Base-by-base conservation (phyloP, 2,113 vertebrate species). In the Platysternon megacephalum region DNA sequence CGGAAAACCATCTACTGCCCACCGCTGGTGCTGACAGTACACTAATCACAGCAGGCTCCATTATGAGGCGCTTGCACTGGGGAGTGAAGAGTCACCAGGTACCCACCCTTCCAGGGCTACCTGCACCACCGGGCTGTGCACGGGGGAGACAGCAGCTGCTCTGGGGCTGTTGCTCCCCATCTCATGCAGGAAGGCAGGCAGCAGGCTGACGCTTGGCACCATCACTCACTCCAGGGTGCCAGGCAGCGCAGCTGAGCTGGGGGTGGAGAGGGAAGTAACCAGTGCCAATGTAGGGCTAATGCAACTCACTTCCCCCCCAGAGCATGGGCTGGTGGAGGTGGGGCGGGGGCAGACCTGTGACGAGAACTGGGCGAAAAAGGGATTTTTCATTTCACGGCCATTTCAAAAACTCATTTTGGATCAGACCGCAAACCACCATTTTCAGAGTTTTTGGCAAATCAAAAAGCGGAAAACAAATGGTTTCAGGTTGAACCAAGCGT, bases 21-120 rank as follows among this genome's bases (percentile, higher is more conserved):
- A 19, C 52, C 4, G 2, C 7, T 28, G 10, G 0, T 0, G 1
- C 6, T 65, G 32, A n/a, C 61, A 16, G 35, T 14, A 65, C 32
- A 19, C 7, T n/a, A n/a, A 65, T 19, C 32, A n/a, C 32, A n/a
- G 32, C 32, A 17, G 61, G 61, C 32, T 61, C 56, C 56, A 16
- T 32, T 29, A 32, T 32, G 56, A 61, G 12, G 0, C 1, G 56
- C 65, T 16, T 16, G 24, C 4, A 82, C 35, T 24, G 39, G 4
- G 0, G 1, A 19, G 82, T 49, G n/a, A 84, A 86, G 49, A 14
- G 11, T 46, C 17, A 5, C 79, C 29, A 68, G 53, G 8, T 17
- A 8, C 16, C 7, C 61, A 65, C 32, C 7, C 32, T n/a, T 35
- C 58, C 61, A 16, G 29, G 61, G 74, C 82, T 11, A 12, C 29